phyloP scores from a whole-genome alignment of 2,888 invertebrate genomes.

The Hyppa rectilinea region DNA sequence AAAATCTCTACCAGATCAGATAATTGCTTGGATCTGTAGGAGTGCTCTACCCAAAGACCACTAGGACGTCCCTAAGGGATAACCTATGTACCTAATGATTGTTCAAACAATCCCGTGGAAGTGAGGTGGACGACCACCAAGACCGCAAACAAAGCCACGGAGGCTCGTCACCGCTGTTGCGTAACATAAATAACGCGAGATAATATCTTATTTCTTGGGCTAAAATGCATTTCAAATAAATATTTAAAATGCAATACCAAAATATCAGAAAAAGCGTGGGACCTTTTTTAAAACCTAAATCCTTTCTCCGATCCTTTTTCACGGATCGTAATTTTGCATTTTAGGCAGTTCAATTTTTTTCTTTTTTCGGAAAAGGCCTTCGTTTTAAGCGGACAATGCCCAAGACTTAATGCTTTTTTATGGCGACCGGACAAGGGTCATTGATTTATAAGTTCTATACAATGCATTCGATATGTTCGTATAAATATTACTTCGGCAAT shows the following conservation, averaged over 20 bases:
- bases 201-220: constrained; percentile 21
- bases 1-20: not conserved
- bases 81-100: constrained; percentile 7
- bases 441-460: constrained; percentile 37
- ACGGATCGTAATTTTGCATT: constrained; percentile 17
- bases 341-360: constrained; percentile 1
- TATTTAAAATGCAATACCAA: constrained; percentile 19
- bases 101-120: constrained; percentile 10
- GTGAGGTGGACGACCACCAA: constrained; percentile 43
- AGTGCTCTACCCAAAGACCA: constrained; percentile 3
- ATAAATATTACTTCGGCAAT: constrained; percentile 21
- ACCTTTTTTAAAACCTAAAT: not conserved
- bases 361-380: constrained; percentile 3
- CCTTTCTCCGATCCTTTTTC: constrained; percentile 26
- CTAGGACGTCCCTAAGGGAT: constrained; percentile 1
- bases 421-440: constrained; percentile 26
- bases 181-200: constrained; percentile 38
- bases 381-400: constrained; percentile 18
- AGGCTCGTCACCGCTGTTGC: constrained; percentile 29
- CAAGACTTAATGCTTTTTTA: constrained; percentile 33
- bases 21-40: constrained; percentile 1
- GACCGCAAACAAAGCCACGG: constrained; percentile 46
- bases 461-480: constrained; percentile 19
- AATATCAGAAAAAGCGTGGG: constrained; percentile 2
- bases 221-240: constrained; percentile 30